Conservation (phyloP, 2,888 invertebrate genomes). For the Nemoura dubitans region DNA sequence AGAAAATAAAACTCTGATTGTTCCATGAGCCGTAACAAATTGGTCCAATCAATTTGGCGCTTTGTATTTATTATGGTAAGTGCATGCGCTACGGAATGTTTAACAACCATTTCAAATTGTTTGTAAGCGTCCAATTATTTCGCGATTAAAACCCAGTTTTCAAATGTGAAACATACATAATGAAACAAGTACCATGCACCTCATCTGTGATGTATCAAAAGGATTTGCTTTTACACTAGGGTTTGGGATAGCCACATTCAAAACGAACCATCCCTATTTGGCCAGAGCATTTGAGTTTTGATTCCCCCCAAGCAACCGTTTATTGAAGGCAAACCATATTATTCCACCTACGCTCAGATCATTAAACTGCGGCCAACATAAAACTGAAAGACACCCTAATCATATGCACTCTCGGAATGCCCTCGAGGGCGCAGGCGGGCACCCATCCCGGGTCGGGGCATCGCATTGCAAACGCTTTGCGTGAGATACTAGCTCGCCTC, state of each 20-base stretch:
- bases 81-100: background rate
- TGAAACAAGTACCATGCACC: too few species aligned
- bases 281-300: background rate
- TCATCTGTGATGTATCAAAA: too few species aligned
- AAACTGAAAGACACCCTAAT: background rate
- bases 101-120: background rate
- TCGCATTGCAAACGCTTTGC: background rate
- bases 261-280: too few species aligned
- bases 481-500: background rate
- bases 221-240: too few species aligned
- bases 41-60: background rate
- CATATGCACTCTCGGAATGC: constrained; percentile 7
- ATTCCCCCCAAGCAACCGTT: background rate
- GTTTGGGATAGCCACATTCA: too few species aligned
- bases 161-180: too few species aligned
- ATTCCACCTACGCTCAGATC: background rate
- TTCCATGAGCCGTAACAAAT: background rate
- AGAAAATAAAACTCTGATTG: background rate
- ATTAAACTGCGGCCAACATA: background rate
- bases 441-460: too few species aligned
- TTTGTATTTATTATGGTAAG: background rate
- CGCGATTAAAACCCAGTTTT: background rate
- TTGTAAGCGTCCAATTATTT: background rate
- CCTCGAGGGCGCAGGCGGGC: background rate
- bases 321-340: background rate